Evolutionary conservation across 2,113 vertebrate genomes (phyloP), one percentile per base, ranked within the genome.

Genomic region (Spilogale gracilis): DNA sequence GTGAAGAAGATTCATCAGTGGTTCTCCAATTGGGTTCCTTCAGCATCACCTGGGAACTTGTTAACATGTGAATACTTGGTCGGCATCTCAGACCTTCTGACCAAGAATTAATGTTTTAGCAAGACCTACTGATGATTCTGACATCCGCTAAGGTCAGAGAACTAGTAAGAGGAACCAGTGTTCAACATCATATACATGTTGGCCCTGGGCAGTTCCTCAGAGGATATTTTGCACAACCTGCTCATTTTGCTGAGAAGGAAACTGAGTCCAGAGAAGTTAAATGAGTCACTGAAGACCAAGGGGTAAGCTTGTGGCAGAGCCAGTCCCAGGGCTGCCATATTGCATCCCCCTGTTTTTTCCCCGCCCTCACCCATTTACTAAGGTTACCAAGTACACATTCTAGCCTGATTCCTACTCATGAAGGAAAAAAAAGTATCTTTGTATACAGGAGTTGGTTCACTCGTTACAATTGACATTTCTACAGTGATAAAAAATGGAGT

Each of bases 181-280:
- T 79, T 95, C 61, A 86, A 23, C 30, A 74, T 89, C 81, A 81
- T 27, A 45, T 54, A 95, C 67, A 92, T 91, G 67, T 20, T 85
- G 67, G 38, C 23, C 20, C 9, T 30, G 58, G 58, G 73, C 11
- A 4, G 17, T 27, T 89, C 32, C 16, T 95, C 52, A 96, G 73
- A 84, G 43, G 76, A 89, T 54, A 91, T 65, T 89, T 63, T 74
- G 11, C 32, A 48, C n/a, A 74, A 9, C 11, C 20, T 6, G 50
- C 63, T 76, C 18, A 63, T 92, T 95, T 78, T 82, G 20, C 56
- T 58, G 30, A 61, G 71, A 85, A 73, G 63, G 20, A 89, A 60
- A 76, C 27, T 50, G 56, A 85, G 18, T 78, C 81, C 50, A 89
- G 45, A 52, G 32, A 73, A 45, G 63, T 86, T 79, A 94, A 81